Evolutionary conservation across 2,113 vertebrate genomes (phyloP), one percentile per base, ranked within the genome.

Genomic region (Aegotheles bennettii): DNA sequence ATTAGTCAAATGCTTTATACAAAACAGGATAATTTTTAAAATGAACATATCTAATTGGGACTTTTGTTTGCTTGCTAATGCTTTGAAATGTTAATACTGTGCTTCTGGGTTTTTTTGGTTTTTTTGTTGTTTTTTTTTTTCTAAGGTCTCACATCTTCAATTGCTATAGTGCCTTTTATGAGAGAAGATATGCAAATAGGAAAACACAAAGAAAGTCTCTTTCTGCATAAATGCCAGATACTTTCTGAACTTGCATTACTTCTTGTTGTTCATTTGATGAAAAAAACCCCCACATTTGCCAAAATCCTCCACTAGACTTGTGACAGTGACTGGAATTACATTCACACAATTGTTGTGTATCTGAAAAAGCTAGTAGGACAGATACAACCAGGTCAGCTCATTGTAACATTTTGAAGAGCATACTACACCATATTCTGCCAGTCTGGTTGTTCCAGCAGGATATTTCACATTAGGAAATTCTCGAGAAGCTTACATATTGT

Each of bases 151-250:
- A 87, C 18, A 40, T 38, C 24, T 94, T 80, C 31, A 50, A 28
- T 80, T 89, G 51, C 38, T 93, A 45, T 47, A 85, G 38, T 61
- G 77, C 80, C 54, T 85, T 40, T 17, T 71, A 43, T 67, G 57
- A 65, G 68, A 93, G 60, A 88, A 88, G 80, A 64, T 96, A 84
- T 82, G 61, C 20, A 93, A 65, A 91, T 73, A 69, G 40, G 86
- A 56, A 94, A 86, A 60, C 23, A 83, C 65, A 93, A 79, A 85
- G 73, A 82, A 24, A 67, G 47, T 51, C 36, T 80, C 9, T 14
- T 1, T 82, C 35, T 89, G 38, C 56, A 54, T 65, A 71, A 90
- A 68, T 79, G 61, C 57, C 56, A 57, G 63, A 63, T 76, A 83
- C 64, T 85, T 94, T 81, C 29, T 94, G 79, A 77, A 61, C 18